Evolutionary conservation across 2,797 vertebrate species (phyloP), one percentile per base, ranked within the genome.

Genomic region (Neoniphon sammara): DNA sequence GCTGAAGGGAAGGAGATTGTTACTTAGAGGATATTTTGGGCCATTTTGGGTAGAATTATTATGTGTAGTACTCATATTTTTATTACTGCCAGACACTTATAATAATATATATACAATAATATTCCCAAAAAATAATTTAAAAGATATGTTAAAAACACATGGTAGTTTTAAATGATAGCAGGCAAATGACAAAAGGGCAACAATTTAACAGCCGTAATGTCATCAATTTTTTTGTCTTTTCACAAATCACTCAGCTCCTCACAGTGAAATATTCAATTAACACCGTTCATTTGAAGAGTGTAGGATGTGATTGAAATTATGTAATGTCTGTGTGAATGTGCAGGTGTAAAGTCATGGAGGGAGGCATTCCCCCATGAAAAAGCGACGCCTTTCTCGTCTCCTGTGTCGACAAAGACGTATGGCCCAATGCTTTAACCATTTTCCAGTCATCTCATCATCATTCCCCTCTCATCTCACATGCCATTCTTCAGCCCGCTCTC

Each of bases 21-120:
- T 77, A 58, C 81, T 61, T 52, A 58, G 75, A 75, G 59, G 50
- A 75, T 58, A 69, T 20, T 58, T 23, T 66, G 69, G 50, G 54
- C 70, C 36, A 12, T 36, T 36, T 18, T 58, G 30, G n/a, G 21
- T 23, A 52, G 3, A 52, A 52, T 20, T 8, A 21, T 52, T 23
- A 52, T 21, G 5, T 34, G 7, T 52, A 20, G 21, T 39, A 12
- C 7, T 39, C 12, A 0, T 11, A 11, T 39, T 39, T 20, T 23
- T 52, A 20, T 10, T 52, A 23, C 2, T 52, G 9, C n/a, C 7
- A 52, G n/a, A 52, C 0, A 10, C 2, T 39, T 11, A n/a, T n/a
- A n/a, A n/a, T n/a, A n/a, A n/a, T n/a, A n/a, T n/a, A n/a, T n/a
- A n/a, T n/a, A n/a, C n/a, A 12, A 39, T 10, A 39, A 39, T 39